phyloP scores from a whole-genome alignment of 1,140 invertebrate genomes.

The Heliconius congener region DNA sequence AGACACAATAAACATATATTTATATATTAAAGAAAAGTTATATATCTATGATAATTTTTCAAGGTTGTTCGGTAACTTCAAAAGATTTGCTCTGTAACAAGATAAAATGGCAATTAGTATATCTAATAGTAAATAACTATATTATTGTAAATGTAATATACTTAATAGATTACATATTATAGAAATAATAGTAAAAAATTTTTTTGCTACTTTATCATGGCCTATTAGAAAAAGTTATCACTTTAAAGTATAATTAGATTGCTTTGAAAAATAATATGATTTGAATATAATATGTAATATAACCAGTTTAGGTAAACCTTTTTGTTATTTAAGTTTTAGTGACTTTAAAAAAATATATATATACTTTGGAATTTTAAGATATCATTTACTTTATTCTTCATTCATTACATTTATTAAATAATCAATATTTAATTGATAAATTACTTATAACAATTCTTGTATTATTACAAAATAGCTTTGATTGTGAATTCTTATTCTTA shows the following conservation, averaged over 20 bases:
- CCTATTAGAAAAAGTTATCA: background rate
- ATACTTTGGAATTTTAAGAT: no score
- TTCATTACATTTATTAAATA: no score
- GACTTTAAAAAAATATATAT: no score
- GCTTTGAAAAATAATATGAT: background rate
- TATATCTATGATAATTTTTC: background rate
- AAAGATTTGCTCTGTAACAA: background rate
- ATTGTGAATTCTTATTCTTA: no score
- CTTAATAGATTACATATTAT: background rate
- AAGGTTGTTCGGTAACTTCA: slow-evolving; percentile 4
- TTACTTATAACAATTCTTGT: no score
- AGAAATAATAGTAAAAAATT: background rate
- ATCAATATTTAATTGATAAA: no score
- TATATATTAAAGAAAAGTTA: background rate
- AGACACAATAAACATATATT: background rate
- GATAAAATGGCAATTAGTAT: slow-evolving; percentile 9
- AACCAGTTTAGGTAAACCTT: no score
- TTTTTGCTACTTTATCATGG: background rate
- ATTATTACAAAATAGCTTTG: no score
- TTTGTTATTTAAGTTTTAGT: no score
- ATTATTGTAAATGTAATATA: background rate
- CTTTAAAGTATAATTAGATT: background rate
- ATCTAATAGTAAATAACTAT: background rate
- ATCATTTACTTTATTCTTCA: no score
- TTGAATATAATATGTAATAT: background rate